Conservation (phyloP, 2,888 invertebrate genomes). For the Drosophila falleni region DNA sequence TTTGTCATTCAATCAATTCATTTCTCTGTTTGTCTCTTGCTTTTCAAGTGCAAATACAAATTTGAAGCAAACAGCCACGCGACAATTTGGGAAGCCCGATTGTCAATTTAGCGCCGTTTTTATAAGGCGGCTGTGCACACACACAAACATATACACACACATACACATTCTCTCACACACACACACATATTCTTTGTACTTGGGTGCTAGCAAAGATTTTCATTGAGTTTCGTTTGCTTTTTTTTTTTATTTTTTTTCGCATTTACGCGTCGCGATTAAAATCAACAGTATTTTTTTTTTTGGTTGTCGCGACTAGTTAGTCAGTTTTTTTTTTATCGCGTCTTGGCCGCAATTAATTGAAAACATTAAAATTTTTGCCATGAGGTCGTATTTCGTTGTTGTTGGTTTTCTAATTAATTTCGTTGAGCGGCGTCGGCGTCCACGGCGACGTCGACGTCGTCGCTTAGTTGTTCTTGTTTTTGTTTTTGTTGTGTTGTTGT, state of each 20-base stretch:
- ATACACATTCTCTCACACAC: background rate
- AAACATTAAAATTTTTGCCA: slow-evolving; percentile 67
- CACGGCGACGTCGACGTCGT: slow-evolving; percentile 9
- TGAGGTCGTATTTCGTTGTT: slow-evolving; percentile 45
- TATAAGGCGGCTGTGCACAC: slow-evolving; percentile 49
- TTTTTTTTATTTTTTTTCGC: slow-evolving; percentile 40
- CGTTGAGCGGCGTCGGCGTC: slow-evolving; percentile 22
- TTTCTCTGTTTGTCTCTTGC: slow-evolving; percentile 28
- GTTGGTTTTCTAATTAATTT: slow-evolving; percentile 48
- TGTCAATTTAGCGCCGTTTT: slow-evolving; percentile 67
- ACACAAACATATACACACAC: slow-evolving; percentile 8
- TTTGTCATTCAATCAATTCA: slow-evolving; percentile 1
- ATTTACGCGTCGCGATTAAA: slow-evolving; percentile 65
- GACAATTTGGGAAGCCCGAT: slow-evolving; percentile 65
- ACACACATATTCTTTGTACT: slow-evolving; percentile 37
- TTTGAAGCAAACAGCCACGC: slow-evolving; percentile 62
- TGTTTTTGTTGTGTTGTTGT: slow-evolving; percentile 38
- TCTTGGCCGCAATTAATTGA: slow-evolving; percentile 67
- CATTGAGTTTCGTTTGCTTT: slow-evolving; percentile 58
- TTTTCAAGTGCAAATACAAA: slow-evolving; percentile 64
- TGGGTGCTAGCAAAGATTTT: slow-evolving; percentile 59
- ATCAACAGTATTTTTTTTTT: slow-evolving; percentile 66
- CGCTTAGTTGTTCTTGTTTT: slow-evolving; percentile 15
- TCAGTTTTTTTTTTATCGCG: slow-evolving; percentile 48
- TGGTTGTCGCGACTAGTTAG: slow-evolving; percentile 13